A percentile compares a stretch with the other conserved stretches of the same genome.
These are phyloP conservation scores for Lamprologus lemairii DNA, from an alignment of 2,113 vertebrate species.

Conservation along the genomic window DNA sequence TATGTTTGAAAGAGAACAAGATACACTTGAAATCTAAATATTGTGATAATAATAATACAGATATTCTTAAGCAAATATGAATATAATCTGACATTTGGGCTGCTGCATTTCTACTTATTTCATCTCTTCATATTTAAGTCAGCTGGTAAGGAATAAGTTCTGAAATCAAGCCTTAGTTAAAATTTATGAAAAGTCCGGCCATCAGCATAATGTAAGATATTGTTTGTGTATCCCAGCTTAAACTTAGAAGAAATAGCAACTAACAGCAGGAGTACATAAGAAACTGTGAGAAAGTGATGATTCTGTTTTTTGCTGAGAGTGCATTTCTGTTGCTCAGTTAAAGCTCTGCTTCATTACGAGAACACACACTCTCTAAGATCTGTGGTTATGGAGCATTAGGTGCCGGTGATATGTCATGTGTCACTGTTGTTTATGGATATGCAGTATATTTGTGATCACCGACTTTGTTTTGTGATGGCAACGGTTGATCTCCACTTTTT, in stretches of 20 bases:
- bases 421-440: neutral
- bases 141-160: neutral
- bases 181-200: neutral
- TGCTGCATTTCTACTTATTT: neutral
- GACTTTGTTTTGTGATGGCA: neutral
- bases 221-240: neutral
- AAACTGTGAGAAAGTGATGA: neutral
- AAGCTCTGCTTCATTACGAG: neutral
- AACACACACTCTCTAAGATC: neutral
- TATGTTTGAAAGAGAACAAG: neutral
- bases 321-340: neutral
- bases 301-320: neutral
- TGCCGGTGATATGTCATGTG: neutral
- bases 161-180: neutral
- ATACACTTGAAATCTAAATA: neutral
- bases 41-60: neutral
- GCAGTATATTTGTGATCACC: neutral
- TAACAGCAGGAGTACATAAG: neutral
- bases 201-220: neutral
- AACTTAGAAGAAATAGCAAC: neutral
- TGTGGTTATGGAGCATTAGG: neutral
- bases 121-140: neutral
- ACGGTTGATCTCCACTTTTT: neutral
- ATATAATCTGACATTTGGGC: neutral
- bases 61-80: neutral